phyloP scores from a whole-genome alignment of 1,140 invertebrate species.

The Harpegnathos saltator region DNA sequence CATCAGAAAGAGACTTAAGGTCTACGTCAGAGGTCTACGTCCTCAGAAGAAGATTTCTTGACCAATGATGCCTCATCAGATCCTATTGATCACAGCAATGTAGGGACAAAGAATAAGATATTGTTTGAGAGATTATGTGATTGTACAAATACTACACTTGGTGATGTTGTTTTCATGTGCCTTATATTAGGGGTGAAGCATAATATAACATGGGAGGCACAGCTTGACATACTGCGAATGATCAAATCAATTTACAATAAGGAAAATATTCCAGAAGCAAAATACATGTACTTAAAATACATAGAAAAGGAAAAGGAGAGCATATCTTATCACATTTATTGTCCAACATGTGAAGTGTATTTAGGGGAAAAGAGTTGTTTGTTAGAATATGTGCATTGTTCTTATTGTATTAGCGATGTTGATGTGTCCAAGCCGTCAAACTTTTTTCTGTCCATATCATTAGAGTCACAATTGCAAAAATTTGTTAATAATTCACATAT shows the following conservation, averaged over 20 bases:
- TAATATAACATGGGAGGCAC: conserved; percentile 28
- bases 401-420: conserved; percentile 17
- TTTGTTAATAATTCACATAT: conserved; percentile 19
- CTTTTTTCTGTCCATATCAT: conserved; percentile 18
- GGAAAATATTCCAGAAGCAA: conserved; percentile 3
- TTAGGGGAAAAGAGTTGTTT: conserved; percentile 20
- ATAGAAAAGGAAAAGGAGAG: conserved; percentile 21
- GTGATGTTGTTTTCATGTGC: conserved; percentile 25
- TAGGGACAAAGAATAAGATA: conserved; percentile 2
- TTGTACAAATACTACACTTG: conserved; percentile 16
- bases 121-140: conserved; percentile 1
- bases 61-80: background rate
- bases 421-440: conserved; percentile 31
- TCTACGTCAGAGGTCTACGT: background rate
- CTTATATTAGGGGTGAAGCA: conserved; percentile 20
- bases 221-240: conserved; percentile 25
- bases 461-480: conserved; percentile 21
- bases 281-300: conserved; percentile 14
- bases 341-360: conserved; percentile 29
- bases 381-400: conserved; percentile 9
- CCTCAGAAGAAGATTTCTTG: background rate
- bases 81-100: conserved; percentile 11
- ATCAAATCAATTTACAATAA: conserved; percentile 20
- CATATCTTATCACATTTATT: conserved; percentile 42
- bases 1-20: conserved; percentile 3